Evolutionary conservation across 2,113 vertebrate species (phyloP), one percentile per base, ranked within the genome.

Genomic region (Hippoglossus stenolepis): DNA sequence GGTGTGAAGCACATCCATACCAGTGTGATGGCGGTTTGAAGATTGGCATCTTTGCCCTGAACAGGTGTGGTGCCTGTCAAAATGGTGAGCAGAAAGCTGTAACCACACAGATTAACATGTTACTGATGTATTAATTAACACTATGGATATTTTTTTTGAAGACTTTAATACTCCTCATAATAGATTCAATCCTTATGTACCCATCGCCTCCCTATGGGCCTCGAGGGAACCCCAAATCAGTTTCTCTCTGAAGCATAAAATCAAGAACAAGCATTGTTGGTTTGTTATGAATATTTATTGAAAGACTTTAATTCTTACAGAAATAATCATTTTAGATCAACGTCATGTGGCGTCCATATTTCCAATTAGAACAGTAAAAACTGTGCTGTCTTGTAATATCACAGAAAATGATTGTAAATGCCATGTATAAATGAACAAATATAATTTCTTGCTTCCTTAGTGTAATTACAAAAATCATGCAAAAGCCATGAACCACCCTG

Each of bases 321-420:
- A 91, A 93, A 92, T 82, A 89, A 70, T 90, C 57, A 76, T 80
- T 87, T 90, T 38, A 53, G 70, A 88, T 79, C 54, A 71, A 45
- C 88, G 61, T 65, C 79, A 78, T 78, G 85, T 90, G 80, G 80
- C 71, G 77, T 89, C 63, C 53, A 69, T 78, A 59, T 72, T 87
- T 90, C 80, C 94, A 93, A 92, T 94, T 93, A 62, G 69, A 89
- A 87, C 79, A 90, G 82, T 87, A 84, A 84, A 91, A 87, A 73
- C 90, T 85, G 85, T 92, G 92, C 77, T 86, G 70, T 77, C 83
- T 80, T 45, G 58, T 75, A 60, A 66, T 38, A 56, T 85, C 43
- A 53, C 6, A 20, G 51, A 2, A 79, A 12, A 35, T 56, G 62
- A 68, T 70, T 68, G 57, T 70, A 70, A 56, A 80, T 58, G 64